Percentiles rank a stretch among this genome's conserved stretches.
phyloP scores from a whole-genome alignment of 1,140 invertebrate species.

The Drosophila serrata region DNA sequence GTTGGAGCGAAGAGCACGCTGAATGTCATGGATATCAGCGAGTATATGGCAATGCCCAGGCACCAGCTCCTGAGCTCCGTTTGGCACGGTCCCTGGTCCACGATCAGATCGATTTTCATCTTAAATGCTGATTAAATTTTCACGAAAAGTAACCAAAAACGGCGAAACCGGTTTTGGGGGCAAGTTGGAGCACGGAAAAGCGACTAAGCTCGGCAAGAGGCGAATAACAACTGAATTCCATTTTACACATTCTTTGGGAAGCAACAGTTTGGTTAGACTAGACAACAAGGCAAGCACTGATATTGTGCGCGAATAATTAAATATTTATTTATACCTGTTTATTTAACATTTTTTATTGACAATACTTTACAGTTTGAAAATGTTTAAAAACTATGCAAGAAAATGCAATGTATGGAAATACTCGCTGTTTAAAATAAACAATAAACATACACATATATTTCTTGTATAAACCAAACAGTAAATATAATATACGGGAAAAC shows the following conservation, averaged over 20 bases:
- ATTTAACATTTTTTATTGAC: too few relatives aligned
- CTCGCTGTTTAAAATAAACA: too few relatives aligned
- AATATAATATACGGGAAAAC: too few relatives aligned
- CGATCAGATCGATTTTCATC: slow-evolving; percentile 65
- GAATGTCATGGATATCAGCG: slow-evolving; percentile 34
- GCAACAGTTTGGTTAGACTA: slow-evolving; percentile 16
- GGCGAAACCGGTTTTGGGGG: slow-evolving; percentile 31
- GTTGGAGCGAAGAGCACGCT: slow-evolving; percentile 39
- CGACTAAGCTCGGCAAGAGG: slow-evolving; percentile 14
- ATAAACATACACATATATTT: too few relatives aligned
- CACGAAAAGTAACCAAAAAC: background rate
- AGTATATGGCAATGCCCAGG: slow-evolving; percentile 62
- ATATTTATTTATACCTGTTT: too few relatives aligned
- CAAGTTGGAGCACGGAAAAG: slow-evolving; percentile 1
- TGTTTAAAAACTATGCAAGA: too few relatives aligned
- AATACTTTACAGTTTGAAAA: too few relatives aligned
- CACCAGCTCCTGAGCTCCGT: slow-evolving; percentile 62
- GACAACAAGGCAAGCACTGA: background rate
- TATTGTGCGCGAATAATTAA: background rate
- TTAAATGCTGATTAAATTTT: background rate
- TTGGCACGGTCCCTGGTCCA: slow-evolving; percentile 63
- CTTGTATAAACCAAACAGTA: too few relatives aligned
- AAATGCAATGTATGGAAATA: too few relatives aligned
- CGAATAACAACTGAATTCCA: slow-evolving; percentile 43
- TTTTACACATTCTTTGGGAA: background rate